phyloP scores from a whole-genome alignment of 2,888 invertebrate genomes.

The Lathronympha strigana region DNA sequence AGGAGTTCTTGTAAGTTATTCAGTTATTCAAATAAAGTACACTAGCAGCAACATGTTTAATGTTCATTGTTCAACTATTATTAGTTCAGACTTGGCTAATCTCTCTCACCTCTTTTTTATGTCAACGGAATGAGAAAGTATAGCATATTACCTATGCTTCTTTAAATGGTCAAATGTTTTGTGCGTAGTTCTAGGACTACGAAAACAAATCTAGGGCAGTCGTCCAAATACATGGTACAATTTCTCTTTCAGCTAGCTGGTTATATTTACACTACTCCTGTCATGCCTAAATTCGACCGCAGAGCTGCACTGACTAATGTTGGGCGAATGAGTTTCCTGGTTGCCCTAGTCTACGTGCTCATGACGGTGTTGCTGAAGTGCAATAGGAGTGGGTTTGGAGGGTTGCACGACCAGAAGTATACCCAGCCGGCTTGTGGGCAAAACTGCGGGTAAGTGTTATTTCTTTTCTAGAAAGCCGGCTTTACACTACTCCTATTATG shows the following conservation, averaged over 20 bases:
- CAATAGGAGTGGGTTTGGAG: slow-evolving; percentile 9
- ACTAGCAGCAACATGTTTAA: too few species aligned
- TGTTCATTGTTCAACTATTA: too few species aligned
- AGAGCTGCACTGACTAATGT: slow-evolving; percentile 1
- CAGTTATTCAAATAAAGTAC: neutral
- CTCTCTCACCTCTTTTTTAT: too few species aligned
- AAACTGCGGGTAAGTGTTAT: slow-evolving; percentile 8
- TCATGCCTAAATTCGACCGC: slow-evolving; percentile 26
- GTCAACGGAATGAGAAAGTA: too few species aligned
- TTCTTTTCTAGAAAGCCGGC: neutral
- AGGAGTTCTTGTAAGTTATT: slow-evolving; percentile 26
- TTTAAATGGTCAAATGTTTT: too few species aligned
- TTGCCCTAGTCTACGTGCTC: neutral
- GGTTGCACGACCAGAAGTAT: slow-evolving; percentile 15
- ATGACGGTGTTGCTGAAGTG: slow-evolving; percentile 23
- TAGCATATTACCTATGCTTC: too few species aligned
- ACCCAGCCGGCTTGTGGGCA: slow-evolving; percentile 30
- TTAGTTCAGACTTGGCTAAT: too few species aligned
- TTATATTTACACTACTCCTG: slow-evolving; percentile 28
- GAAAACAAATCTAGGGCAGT: too few species aligned
- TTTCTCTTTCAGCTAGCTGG: slow-evolving; percentile 19
- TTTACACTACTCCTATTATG: too few species aligned
- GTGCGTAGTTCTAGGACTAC: too few species aligned
- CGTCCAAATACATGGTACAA: too few species aligned
- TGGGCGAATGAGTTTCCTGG: neutral